phyloP scores from a whole-genome alignment of 2,113 vertebrate species.

The Campylomormyrus numenius region DNA sequence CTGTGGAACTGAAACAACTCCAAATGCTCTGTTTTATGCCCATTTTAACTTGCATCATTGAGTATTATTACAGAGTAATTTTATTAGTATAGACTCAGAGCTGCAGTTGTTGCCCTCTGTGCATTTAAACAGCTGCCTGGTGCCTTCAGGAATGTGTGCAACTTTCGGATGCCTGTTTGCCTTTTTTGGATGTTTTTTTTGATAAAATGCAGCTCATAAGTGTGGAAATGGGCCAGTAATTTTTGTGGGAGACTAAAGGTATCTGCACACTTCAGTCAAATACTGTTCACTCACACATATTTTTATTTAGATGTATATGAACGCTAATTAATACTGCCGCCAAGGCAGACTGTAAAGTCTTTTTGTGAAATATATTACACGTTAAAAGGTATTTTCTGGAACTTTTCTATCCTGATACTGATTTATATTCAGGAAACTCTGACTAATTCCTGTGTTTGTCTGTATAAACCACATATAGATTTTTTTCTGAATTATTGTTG shows the following conservation, averaged over 20 bases:
- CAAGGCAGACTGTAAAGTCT: not conserved
- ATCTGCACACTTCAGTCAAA: not conserved
- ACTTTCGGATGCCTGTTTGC: not conserved
- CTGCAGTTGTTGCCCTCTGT: not conserved
- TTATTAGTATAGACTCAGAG: not conserved
- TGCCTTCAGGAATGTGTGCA: not conserved
- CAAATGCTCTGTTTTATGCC: not conserved
- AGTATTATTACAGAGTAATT: not conserved
- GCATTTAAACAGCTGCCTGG: not conserved
- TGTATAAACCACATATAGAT: not conserved
- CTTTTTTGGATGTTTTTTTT: not conserved
- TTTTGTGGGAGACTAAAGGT: not conserved
- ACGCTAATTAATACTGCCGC: not conserved
- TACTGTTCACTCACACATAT: not conserved
- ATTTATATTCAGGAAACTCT: conserved; percentile 1
- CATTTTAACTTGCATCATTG: not conserved
- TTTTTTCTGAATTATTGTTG: not conserved
- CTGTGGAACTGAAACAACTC: not conserved
- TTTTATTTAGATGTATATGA: not conserved
- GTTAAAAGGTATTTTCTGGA: not conserved
- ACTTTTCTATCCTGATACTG: not conserved
- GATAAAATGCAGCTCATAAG: not conserved
- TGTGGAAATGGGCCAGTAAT: not conserved
- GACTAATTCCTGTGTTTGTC: conserved; percentile 10
- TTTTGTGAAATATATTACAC: not conserved